Conservation (phyloP, 2,888 invertebrate genomes). For the Rhopalosiphum nymphaeae region DNA sequence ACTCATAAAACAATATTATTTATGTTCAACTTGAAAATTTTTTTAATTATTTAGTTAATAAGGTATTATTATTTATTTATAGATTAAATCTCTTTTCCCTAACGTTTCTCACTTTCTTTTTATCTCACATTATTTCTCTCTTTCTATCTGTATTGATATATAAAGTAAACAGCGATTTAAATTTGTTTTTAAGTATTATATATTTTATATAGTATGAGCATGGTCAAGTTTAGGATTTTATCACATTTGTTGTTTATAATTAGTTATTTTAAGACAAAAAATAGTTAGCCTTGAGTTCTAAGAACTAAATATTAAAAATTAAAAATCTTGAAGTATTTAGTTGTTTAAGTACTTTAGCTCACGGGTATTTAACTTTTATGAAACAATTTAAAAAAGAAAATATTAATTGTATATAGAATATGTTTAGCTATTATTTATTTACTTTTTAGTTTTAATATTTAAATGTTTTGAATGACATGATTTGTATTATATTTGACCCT, state of each 20-base stretch:
- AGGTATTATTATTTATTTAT: neutral
- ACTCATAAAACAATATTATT: neutral
- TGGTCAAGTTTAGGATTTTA: neutral
- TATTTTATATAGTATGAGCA: neutral
- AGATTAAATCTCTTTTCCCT: neutral
- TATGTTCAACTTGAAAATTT: neutral
- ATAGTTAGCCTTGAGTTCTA: neutral
- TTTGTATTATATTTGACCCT: neutral
- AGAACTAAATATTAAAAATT: constrained; percentile 1
- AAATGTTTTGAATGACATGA: neutral
- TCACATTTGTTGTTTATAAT: neutral
- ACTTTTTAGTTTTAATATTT: neutral
- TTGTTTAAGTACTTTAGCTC: neutral
- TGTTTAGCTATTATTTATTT: neutral
- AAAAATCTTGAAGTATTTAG: neutral
- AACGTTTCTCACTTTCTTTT: neutral
- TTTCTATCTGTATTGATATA: neutral
- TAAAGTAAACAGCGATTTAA: neutral
- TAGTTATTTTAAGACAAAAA: neutral
- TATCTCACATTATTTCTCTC: neutral
- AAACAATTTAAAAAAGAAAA: neutral
- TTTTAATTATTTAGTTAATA: neutral
- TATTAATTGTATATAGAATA: neutral
- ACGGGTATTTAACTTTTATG: neutral
- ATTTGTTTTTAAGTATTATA: neutral